Base-by-base conservation (phyloP, 2,888 invertebrate species). In the Microplitis manilae region DNA sequence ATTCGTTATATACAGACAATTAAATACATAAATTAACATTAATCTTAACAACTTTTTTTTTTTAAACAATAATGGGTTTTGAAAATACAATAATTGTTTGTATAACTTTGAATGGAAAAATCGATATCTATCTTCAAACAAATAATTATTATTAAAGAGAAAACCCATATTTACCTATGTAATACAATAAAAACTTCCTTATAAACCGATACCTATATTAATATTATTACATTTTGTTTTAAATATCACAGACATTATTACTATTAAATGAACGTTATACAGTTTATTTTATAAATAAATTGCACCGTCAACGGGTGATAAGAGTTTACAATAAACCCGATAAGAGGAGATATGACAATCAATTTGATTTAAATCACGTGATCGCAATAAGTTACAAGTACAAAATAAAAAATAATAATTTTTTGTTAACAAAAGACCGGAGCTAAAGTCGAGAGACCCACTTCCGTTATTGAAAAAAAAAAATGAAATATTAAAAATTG, bases 211-310 rank as follows among this genome's bases (percentile, higher is more conserved):
- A 30, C 30, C 30, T 20, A 20, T 15, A 20, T 38, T 30, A 39
- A 72, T 65, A 59, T 40, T 8, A 65, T 71, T 68, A n/a, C 61
- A 50, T 62, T 68, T 61, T 13, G 50, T 13, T 38, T 59, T 61
- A 50, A 79, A 79, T 81, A 81, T 81, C 81, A 81, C 81, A 81
- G 81, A 79, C 76, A 81, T 76, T 75, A 41, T 77, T 81, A 79
- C 72, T 64, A 67, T 67, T 68, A 61, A 6, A 50, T 50, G 70
- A 79, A 68, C 20, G 69, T 80, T 77, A 62, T 64, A 39, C 30
- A 13, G 50, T 13, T 50, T 50, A 50, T 50, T 50, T 62, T 71
- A 75, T 75, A 75, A 79, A 68, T 40, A 50, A 65, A 15, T 65
- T 62, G 40, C 38, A 13, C n/a, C 13, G 9, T 69, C 62, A 67